Evolutionary conservation across 2,797 vertebrate species (phyloP).

Genomic region (Neosalanx taihuensis): DNA sequence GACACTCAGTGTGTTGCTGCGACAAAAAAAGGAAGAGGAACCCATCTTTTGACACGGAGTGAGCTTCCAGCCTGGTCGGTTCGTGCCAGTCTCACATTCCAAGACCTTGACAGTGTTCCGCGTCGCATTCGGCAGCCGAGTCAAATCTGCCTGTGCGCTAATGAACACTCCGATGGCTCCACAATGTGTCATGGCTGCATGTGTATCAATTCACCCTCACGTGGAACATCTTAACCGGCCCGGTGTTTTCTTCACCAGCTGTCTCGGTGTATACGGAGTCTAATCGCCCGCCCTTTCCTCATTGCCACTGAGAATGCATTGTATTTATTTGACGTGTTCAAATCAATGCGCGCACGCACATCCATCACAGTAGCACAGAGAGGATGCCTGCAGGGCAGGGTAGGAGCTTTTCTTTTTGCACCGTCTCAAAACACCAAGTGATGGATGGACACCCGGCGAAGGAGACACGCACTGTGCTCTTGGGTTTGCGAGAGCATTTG

Average conservation of each 20-base stretch:
- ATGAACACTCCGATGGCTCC: conserved; percentile 69
- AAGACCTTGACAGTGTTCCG: conserved; percentile 75
- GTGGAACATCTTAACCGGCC: conserved; percentile 46
- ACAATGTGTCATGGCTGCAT: conserved; percentile 67
- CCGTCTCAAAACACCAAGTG: conserved; percentile 12
- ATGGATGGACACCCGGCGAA: conserved; percentile 18
- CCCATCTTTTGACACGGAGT: conserved; percentile 71
- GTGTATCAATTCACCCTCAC: conserved; percentile 72
- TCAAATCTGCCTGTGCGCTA: conserved; percentile 73
- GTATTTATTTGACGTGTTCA: conserved; percentile 33
- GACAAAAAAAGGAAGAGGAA: conserved; percentile 63
- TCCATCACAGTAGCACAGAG: conserved; percentile 20
- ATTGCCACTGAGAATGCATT: conserved; percentile 28
- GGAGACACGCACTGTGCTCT: background rate
- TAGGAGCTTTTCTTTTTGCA: background rate
- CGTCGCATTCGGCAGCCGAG: conserved; percentile 71
- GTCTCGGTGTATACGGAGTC: conserved; percentile 34
- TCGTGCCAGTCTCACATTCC: conserved; percentile 74
- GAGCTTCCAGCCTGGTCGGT: conserved; percentile 74
- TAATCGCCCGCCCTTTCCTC: conserved; percentile 14
- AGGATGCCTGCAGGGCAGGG: conserved; percentile 3
- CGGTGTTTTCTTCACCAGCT: conserved; percentile 58
- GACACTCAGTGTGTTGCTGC: conserved; percentile 72
- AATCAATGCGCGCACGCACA: conserved; percentile 12
- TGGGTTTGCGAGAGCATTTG: background rate